These are phyloP conservation scores for Athene cunicularia DNA, from an alignment of 2,113 vertebrate genomes.

Conservation along the genomic window DNA sequence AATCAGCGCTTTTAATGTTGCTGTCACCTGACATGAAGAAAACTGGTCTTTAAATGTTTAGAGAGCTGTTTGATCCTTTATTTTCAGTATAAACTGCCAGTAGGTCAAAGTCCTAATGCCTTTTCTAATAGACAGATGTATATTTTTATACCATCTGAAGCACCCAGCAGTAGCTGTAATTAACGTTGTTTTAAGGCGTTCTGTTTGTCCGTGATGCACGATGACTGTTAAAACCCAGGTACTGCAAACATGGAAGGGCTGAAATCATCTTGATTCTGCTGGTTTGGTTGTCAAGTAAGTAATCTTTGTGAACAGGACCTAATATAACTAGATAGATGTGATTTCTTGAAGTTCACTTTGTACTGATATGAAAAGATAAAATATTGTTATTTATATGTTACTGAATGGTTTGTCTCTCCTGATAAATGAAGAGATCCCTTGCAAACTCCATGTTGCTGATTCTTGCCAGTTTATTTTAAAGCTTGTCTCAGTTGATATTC, in stretches of 20 bases:
- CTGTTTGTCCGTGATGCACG: background rate
- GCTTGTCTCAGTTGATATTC: background rate
- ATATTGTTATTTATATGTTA: background rate
- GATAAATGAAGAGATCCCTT: background rate
- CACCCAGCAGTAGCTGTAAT: background rate
- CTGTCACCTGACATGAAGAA: background rate
- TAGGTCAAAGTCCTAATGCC: background rate
- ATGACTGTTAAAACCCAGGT: background rate
- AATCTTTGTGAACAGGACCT: background rate
- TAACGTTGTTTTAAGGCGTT: background rate
- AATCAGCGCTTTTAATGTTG: background rate
- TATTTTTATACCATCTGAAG: background rate
- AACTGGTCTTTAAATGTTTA: background rate
- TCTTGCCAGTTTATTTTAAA: background rate
- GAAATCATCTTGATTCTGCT: background rate
- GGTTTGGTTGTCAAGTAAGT: background rate
- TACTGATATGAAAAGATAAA: background rate
- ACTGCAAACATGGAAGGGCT: background rate
- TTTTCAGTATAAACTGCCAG: background rate
- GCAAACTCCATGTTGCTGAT: background rate
- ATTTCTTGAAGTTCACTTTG: background rate
- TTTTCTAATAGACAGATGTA: background rate
- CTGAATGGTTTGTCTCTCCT: background rate
- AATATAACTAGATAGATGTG: background rate
- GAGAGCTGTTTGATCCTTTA: background rate